Percentiles rank a stretch among this genome's conserved stretches.
Conservation (phyloP, 2,888 invertebrate species). For the Diachrysia chrysitis region DNA sequence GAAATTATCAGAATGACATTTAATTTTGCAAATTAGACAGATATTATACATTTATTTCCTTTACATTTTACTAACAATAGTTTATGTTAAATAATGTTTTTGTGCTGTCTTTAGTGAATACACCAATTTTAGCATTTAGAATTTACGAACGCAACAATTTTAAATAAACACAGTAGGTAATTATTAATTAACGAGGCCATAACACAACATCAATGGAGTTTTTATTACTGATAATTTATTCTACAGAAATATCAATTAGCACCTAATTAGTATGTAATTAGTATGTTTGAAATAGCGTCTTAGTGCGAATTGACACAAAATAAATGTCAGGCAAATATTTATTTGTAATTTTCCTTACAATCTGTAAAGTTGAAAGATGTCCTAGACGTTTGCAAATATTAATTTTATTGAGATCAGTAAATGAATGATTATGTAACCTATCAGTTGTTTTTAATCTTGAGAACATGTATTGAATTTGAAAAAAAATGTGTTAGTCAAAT, state of each 20-base stretch:
- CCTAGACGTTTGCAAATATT: no score
- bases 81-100: background rate
- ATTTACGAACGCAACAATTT: no score
- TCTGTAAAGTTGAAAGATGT: no score
- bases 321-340: slow-evolving; percentile 24
- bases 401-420: no score
- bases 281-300: slow-evolving; percentile 27
- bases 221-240: background rate
- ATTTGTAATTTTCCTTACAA: no score
- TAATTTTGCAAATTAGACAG: background rate
- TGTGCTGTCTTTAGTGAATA: no score
- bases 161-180: background rate
- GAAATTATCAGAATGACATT: slow-evolving; percentile 5
- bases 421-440: no score
- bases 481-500: no score
- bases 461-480: no score
- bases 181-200: background rate
- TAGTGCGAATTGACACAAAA: slow-evolving; percentile 20
- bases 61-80: background rate
- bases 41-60: background rate
- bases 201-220: background rate
- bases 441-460: no score
- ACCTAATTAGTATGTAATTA: slow-evolving; percentile 10
- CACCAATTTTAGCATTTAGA: no score
- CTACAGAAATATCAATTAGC: slow-evolving; percentile 16